These are phyloP conservation scores for Dicerorhinus sumatrensis DNA, from an alignment of 2,113 vertebrate species.

Conservation along the genomic window DNA sequence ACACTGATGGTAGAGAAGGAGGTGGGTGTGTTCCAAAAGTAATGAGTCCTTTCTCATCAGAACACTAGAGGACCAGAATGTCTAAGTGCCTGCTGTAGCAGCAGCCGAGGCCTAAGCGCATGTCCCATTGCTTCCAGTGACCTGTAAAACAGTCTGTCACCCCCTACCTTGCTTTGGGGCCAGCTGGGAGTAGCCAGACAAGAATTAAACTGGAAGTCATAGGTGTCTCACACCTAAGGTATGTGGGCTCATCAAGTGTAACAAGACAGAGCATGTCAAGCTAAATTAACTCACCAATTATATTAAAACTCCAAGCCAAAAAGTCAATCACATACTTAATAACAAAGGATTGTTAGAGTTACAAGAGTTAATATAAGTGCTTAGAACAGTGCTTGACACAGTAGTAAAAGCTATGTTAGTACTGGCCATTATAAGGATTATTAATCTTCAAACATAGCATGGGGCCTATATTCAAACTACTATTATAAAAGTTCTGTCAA, in stretches of 20 bases:
- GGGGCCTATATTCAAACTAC: neutral
- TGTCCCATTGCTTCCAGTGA: neutral
- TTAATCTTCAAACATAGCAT: neutral
- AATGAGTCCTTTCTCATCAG: neutral
- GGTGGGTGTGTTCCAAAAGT: neutral
- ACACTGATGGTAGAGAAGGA: neutral
- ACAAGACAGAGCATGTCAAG: neutral
- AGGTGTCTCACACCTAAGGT: neutral
- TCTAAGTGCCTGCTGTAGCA: neutral
- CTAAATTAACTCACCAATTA: neutral
- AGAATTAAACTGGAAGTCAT: neutral
- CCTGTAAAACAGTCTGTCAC: neutral
- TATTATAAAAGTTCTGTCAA: neutral
- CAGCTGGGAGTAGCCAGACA: neutral
- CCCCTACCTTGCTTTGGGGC: neutral
- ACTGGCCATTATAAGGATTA: neutral
- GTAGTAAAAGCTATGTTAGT: neutral
- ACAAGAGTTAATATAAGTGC: neutral
- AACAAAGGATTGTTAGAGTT: neutral
- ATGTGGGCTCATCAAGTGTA: neutral
- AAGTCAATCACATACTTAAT: neutral
- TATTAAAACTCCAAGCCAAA: constrained; percentile 10
- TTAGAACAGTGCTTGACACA: neutral
- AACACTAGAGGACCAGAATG: neutral
- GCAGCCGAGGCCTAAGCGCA: neutral